Conservation (phyloP, 2,113 vertebrate genomes). For the Campylomormyrus tamandua region DNA sequence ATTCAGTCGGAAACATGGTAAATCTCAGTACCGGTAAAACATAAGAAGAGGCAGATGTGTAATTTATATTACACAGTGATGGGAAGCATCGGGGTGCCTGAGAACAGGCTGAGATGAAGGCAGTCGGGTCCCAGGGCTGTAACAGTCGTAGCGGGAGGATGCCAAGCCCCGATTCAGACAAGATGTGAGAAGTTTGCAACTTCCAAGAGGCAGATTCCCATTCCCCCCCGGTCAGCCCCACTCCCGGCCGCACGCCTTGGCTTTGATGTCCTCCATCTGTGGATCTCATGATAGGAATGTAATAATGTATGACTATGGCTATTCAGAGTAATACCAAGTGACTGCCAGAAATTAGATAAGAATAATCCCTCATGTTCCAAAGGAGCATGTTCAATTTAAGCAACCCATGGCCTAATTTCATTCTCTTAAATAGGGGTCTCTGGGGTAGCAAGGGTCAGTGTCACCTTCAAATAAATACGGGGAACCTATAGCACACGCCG, state of each 20-base stretch:
- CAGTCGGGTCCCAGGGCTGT: background rate
- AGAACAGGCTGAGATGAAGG: background rate
- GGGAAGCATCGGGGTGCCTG: background rate
- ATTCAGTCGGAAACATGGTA: background rate
- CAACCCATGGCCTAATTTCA: conserved; percentile 31
- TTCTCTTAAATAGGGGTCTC: conserved; percentile 25
- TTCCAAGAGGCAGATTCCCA: background rate
- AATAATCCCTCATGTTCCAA: conserved; percentile 19
- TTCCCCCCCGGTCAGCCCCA: background rate
- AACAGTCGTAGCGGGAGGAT: background rate
- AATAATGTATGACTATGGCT: conserved; percentile 14
- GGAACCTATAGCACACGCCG: background rate
- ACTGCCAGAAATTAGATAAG: conserved; percentile 22
- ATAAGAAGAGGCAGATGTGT: background rate
- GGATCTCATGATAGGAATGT: conserved; percentile 13
- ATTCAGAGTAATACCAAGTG: conserved; percentile 22
- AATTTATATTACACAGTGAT: background rate
- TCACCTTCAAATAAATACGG: conserved; percentile 22
- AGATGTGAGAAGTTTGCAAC: background rate
- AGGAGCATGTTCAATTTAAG: conserved; percentile 29
- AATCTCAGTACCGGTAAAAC: background rate
- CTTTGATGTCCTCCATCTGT: background rate
- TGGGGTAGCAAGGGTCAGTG: conserved; percentile 16
- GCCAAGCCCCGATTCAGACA: background rate
- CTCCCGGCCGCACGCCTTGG: background rate